Base-by-base conservation (phyloP, 2,888 invertebrate species). In the Melanotus villosus region DNA sequence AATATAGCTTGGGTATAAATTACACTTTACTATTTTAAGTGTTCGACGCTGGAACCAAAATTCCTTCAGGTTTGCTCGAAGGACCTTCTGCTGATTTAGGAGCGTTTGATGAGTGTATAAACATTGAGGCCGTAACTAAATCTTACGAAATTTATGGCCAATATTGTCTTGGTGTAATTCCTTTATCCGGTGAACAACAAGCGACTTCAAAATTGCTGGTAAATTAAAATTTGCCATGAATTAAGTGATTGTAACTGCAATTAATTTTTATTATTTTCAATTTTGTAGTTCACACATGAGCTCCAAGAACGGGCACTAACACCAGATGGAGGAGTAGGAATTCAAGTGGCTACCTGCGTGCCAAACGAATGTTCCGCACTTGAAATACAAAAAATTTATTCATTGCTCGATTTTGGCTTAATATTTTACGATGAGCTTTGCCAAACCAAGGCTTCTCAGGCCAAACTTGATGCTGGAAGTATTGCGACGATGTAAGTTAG, bases 51-150 rank as follows among this genome's bases (percentile, higher is more conserved):
- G 26, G 65, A 36, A 32, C 57, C 2, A 70, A 70, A 68, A 36
- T 85, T 21, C 86, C 86, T 1, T 70, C 85, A 2, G 86, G 87
- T 32, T 71, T 86, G 7, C 6, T 26, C 2, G 10, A 7, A 3
- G 70, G 70, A 50, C 60, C 65, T 62, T 3, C 62, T 9, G 38
- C 47, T 4, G 60, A 65, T 50, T 65, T 70, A 1, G 70, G 70
- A n/a, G 36, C 47, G 12, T 70, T 41, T 32, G 60, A 70, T 14
- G 57, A 70, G 47, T 70, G 70, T 34, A 9, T 70, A 14, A 12
- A 36, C 7, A 38, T 62, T 16, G 16, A 62, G 14, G 14, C 14
- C 10, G 10, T 34, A 10, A 36, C 6, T 2, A 2, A 6, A 2
- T 6, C 34, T 6, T 2, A 6, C 3, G n/a, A n/a, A 6, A 34